Evolutionary conservation across 2,113 vertebrate genomes (phyloP), one percentile per base, ranked within the genome.

Genomic region (Leucopsar rothschildi): DNA sequence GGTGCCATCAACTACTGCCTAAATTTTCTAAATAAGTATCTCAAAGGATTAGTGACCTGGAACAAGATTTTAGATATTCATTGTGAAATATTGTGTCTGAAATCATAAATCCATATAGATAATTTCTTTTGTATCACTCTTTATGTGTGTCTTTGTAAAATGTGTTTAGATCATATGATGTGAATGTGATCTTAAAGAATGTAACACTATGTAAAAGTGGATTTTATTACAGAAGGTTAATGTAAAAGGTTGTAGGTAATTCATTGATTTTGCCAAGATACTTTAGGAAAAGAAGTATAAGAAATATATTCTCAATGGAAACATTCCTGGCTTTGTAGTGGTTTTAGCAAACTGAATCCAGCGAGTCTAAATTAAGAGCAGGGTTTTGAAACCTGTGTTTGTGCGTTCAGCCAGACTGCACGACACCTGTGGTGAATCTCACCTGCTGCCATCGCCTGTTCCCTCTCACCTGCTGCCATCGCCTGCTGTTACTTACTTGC

Each of bases 371-470:
- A 57, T 69, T 22, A 39, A 11, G 57, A 84, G 37, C 73, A 87
- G 84, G n/a, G 76, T 95, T 92, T 89, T 91, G 70, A 89, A 79
- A 33, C 4, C 61, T 52, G 57, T 90, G 47, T 79, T 85, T 63
- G 29, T 94, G 84, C 12, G 2, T 92, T 63, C 53, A 77, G 57
- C 59, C 69, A 84, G 79, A 19, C 61, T 84, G 59, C 66, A 23
- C 11, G 53, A 72, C 86, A 89, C 73, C 81, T 72, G 4, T 55
- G 69, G 57, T 39, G 79, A 31, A 29, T 52, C 57, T 96, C 79
- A 93, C 82, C 95, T 96, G 90, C 93, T 96, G 72, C 73, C 52
- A 42, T 56, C 27, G 52, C 86, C 80, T 93, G 50, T 61, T 95
- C 68, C 69, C 65, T 86, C 88, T 82, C 88, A 90, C 95, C 88